Base-by-base conservation (phyloP, 2,113 vertebrate genomes). In the Calyptomena viridis region DNA sequence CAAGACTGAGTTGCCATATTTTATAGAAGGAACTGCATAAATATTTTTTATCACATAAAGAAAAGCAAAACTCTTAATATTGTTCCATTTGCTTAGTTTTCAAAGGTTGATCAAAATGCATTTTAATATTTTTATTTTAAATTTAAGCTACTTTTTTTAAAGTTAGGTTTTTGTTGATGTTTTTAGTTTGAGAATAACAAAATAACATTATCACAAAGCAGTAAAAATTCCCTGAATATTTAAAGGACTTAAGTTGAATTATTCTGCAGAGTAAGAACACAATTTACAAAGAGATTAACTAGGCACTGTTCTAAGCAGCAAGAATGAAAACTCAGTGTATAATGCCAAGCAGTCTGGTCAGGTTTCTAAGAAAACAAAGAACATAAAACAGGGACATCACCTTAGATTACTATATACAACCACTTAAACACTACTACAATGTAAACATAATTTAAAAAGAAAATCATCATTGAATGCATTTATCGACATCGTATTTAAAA, bases 391-490 rank as follows among this genome's bases (percentile, higher is more conserved):
- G 75, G 86, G 75, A 95, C 58, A 89, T 11, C 72, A 53, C 42
- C 66, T 92, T 4, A 93, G 84, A 94, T 89, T 86, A 96, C 73
- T 95, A 97, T 91, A 82, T 94, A 97, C 94, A 98, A 93, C 76
- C 93, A 95, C 86, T 94, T 96, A 84, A 95, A 95, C 79, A 52
- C 89, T 87, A 90, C 40, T 84, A 84, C 84, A 94, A 22, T 88
- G 93, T 97, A 98, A 98, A 97, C 96, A 94, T 95, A 94, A 97
- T 58, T 96, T 84, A 56, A 92, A 92, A 75, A 87, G 24, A 94
- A 96, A 95, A 97, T 94, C 4, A 67, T 40, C 25, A 87, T 46
- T 12, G 5, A 95, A 95, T 75, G 89, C 37, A 77, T 90, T 93
- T 69, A 93, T 87, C 59, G 93, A 85, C 64, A 47, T 21, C 44